phyloP scores from a whole-genome alignment of 2,888 invertebrate genomes.

The Tetropium fuscum region DNA sequence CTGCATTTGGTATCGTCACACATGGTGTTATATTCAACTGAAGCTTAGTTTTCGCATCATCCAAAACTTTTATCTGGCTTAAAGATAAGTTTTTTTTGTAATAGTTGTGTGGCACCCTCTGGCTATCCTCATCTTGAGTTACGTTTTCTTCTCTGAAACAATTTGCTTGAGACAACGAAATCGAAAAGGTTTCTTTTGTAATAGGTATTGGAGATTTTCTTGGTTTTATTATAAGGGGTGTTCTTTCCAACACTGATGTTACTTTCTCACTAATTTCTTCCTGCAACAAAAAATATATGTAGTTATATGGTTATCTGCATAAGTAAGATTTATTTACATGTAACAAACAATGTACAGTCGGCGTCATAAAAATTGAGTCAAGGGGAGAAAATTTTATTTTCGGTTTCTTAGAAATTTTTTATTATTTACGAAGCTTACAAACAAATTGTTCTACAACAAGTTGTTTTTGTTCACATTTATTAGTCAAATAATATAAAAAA shows the following conservation, averaged over 20 bases:
- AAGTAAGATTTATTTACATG: not conserved
- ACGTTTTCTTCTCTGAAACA: slow-evolving; percentile 18
- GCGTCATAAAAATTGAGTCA: too few relatives aligned
- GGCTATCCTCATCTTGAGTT: slow-evolving; percentile 20
- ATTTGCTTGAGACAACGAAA: not conserved
- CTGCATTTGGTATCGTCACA: slow-evolving; percentile 59
- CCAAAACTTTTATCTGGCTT: slow-evolving; percentile 44
- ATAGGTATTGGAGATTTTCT: slow-evolving; percentile 73
- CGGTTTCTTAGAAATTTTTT: too few relatives aligned
- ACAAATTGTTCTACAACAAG: too few relatives aligned
- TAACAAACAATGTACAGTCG: not conserved
- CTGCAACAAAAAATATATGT: slow-evolving; percentile 69
- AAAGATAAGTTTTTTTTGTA: slow-evolving; percentile 60
- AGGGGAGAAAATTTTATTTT: too few relatives aligned
- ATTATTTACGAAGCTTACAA: too few relatives aligned
- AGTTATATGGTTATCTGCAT: too few relatives aligned
- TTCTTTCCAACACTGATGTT: slow-evolving; percentile 76
- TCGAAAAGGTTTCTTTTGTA: slow-evolving; percentile 55
- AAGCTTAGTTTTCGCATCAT: slow-evolving; percentile 53
- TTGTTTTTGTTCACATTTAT: too few relatives aligned
- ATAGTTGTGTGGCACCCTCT: slow-evolving; percentile 46
- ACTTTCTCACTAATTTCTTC: slow-evolving; percentile 81
- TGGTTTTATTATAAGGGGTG: slow-evolving; percentile 78
- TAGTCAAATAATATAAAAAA: too few relatives aligned
- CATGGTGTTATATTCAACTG: slow-evolving; percentile 62